Conservation (phyloP, 2,888 invertebrate species). For the Monochamus alternatus region DNA sequence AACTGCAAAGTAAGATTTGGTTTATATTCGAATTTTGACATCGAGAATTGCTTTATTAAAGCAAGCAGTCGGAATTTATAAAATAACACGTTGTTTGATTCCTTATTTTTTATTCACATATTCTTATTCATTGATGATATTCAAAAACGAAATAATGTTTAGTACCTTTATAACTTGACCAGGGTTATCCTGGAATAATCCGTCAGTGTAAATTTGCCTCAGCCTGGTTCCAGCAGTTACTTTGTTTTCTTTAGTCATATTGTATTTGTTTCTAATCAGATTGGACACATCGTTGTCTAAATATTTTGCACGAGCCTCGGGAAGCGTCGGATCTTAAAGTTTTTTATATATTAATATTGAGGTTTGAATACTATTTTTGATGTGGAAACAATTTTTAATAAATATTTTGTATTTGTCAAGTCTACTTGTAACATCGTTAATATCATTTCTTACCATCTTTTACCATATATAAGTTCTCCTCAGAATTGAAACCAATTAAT, state of each 20-base stretch:
- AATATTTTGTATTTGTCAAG: too few relatives aligned
- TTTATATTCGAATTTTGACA: too few relatives aligned
- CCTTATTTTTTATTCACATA: too few relatives aligned
- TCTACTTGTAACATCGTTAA: too few relatives aligned
- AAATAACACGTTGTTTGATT: too few relatives aligned
- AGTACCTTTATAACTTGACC: conserved; percentile 6
- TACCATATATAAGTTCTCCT: conserved; percentile 36
- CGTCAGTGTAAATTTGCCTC: conserved; percentile 15
- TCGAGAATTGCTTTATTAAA: too few relatives aligned
- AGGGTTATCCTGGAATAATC: background rate
- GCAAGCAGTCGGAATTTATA: too few relatives aligned
- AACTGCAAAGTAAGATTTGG: conserved; percentile 17
- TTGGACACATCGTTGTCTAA: background rate
- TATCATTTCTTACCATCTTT: conserved; percentile 8
- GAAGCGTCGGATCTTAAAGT: background rate
- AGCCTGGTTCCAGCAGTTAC: conserved; percentile 3
- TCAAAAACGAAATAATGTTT: too few relatives aligned
- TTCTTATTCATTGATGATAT: too few relatives aligned
- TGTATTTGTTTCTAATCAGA: conserved; percentile 19
- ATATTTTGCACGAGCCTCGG: background rate
- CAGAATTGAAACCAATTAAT: conserved; percentile 46
- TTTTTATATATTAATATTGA: background rate
- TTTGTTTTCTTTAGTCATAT: conserved; percentile 4
- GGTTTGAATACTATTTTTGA: too few relatives aligned
- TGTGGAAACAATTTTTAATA: too few relatives aligned